These are phyloP conservation scores for Siniperca knerii DNA, from an alignment of 2,113 vertebrate genomes.

Conservation along the genomic window DNA sequence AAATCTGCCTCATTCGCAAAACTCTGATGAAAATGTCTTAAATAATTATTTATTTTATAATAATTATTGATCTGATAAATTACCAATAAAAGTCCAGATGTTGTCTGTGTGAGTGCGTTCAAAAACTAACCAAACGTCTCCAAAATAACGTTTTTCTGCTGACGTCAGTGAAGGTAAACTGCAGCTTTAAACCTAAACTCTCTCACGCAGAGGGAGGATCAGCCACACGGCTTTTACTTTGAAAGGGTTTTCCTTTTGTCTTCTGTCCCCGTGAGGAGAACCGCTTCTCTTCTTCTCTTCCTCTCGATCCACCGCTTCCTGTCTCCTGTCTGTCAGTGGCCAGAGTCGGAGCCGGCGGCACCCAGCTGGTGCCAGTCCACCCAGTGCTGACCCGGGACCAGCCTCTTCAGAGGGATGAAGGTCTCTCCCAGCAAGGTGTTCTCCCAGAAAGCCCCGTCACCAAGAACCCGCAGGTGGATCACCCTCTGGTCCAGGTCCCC, in stretches of 20 bases:
- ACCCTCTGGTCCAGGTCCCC: slow-evolving; percentile 95
- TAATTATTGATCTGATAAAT: background rate
- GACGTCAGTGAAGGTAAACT: background rate
- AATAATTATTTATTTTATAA: no score
- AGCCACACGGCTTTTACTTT: slow-evolving; percentile 50
- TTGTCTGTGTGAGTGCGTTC: background rate
- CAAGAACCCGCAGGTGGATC: slow-evolving; percentile 93
- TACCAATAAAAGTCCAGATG: background rate
- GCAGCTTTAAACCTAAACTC: slow-evolving; percentile 7
- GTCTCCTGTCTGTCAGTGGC: slow-evolving; percentile 67
- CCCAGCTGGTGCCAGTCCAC: slow-evolving; percentile 94
- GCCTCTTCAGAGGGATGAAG: slow-evolving; percentile 89
- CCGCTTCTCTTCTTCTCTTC: background rate
- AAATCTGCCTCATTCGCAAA: background rate
- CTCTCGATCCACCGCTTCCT: background rate
- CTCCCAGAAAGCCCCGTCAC: slow-evolving; percentile 96
- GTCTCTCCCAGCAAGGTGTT: slow-evolving; percentile 94
- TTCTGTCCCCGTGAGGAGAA: background rate
- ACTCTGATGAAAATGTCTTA: background rate
- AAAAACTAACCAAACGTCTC: background rate
- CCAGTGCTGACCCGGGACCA: slow-evolving; percentile 91
- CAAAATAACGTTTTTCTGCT: background rate
- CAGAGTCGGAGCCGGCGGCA: slow-evolving; percentile 79
- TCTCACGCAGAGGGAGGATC: slow-evolving; percentile 16
- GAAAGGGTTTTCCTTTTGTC: slow-evolving; percentile 39